A percentile compares a stretch with the other conserved stretches of the same genome.
Conservation (phyloP, 2,113 vertebrate genomes). For the Cnemophilus loriae region DNA sequence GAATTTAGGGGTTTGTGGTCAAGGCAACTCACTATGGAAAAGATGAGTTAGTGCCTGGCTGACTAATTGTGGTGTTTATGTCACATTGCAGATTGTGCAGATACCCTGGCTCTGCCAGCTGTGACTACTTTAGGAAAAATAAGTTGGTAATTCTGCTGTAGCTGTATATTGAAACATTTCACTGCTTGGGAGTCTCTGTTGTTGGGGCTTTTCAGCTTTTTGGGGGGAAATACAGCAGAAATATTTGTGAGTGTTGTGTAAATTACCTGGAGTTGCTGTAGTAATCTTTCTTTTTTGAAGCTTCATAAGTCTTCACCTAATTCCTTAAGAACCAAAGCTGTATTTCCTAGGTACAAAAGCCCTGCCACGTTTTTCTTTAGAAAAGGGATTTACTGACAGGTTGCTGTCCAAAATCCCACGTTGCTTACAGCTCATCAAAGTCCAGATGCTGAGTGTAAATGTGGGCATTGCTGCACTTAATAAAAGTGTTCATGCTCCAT, state of each 20-base stretch:
- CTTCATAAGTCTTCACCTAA: neutral
- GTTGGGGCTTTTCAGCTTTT: neutral
- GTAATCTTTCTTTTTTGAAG: neutral
- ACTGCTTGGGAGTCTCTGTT: neutral
- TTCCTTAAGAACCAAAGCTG: slow-evolving; percentile 11
- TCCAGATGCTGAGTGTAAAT: neutral
- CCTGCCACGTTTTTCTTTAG: neutral
- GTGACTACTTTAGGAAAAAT: neutral
- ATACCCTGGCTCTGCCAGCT: neutral
- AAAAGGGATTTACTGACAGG: slow-evolving; percentile 29
- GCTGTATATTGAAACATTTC: neutral
- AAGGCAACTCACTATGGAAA: neutral
- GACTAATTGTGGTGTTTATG: neutral
- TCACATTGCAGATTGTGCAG: neutral
- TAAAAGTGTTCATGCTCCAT: neutral
- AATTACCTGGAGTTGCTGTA: neutral
- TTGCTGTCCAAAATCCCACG: neutral
- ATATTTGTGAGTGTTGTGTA: neutral
- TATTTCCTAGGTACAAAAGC: neutral
- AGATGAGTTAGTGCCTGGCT: neutral
- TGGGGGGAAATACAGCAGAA: neutral
- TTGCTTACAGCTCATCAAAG: slow-evolving; percentile 3
- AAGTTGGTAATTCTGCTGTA: neutral
- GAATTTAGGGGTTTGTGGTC: neutral
- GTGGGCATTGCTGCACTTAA: neutral